phyloP scores from a whole-genome alignment of 2,888 invertebrate genomes.

The Herminia tarsipennalis region DNA sequence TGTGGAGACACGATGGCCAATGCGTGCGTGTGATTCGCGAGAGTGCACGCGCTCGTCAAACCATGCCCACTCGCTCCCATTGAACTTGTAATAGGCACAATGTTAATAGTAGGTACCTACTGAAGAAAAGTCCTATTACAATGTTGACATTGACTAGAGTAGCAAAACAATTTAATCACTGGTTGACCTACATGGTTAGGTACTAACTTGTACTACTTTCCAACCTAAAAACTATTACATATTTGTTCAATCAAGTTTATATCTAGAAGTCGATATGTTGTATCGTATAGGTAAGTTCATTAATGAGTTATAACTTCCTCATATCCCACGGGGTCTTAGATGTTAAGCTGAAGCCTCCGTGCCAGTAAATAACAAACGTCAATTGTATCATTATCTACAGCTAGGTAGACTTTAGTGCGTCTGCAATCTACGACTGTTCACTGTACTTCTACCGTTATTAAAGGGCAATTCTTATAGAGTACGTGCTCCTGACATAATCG shows the following conservation, averaged over 20 bases:
- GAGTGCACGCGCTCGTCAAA: slow-evolving; percentile 47
- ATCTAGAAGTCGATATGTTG: too few species aligned
- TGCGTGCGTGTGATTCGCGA: slow-evolving; percentile 38
- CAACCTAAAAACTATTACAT: too few species aligned
- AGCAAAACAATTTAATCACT: too few species aligned
- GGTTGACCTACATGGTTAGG: too few species aligned
- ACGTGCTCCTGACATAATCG: slow-evolving; percentile 76
- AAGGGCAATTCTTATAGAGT: slow-evolving; percentile 76
- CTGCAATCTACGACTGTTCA: slow-evolving; percentile 79
- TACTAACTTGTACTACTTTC: too few species aligned
- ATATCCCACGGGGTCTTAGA: slow-evolving; percentile 32
- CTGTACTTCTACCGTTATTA: slow-evolving; percentile 77
- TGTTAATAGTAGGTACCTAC: too few species aligned
- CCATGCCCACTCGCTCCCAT: too few species aligned
- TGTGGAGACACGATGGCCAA: slow-evolving; percentile 37
- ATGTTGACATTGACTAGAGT: too few species aligned
- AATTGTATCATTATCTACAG: slow-evolving; percentile 82
- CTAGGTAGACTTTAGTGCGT: slow-evolving; percentile 72
- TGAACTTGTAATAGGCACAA: too few species aligned
- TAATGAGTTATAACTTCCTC: slow-evolving; percentile 11
- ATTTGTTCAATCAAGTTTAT: too few species aligned
- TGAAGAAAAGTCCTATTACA: too few species aligned
- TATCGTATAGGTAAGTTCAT: not conserved
- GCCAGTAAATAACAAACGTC: slow-evolving; percentile 66
- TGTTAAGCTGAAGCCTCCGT: too few species aligned